Evolutionary conservation across 2,888 invertebrate genomes (phyloP), one percentile per base, ranked within the genome.

Genomic region (Eubasilissa splendida): DNA sequence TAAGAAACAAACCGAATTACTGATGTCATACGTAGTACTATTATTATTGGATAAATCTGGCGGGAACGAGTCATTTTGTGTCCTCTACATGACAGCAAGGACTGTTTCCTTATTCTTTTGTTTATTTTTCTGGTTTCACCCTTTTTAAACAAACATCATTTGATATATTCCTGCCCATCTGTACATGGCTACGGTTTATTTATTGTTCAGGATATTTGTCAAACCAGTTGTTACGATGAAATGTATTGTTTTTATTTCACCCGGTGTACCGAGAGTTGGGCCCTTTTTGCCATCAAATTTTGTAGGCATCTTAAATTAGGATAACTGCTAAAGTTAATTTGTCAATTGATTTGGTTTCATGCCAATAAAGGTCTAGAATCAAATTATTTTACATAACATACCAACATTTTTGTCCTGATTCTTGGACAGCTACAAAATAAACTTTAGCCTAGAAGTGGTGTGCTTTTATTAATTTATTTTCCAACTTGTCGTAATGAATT

Each of bases 51-150:
- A 33, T 42, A 31, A 73, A 73, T 73, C 71, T 56, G 31, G 71
- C 71, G 42, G 56, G 10, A 58, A 73, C 71, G 22, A 73, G 71
- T 73, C 54, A 58, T 73, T 58, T 58, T 42, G 56, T 42, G 58
- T 73, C 42, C 56, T 56, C 22, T 56, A 50, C 71, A 73, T 56
- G 71, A 73, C 71, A 73, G 31, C 52, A 31, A 9, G 7, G 12
- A 14, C 14, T 31, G 22, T 73, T 73, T 73, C 56, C 42, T 42
- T 42, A 42, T 73, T 73, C 56, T 56, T 53, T 73, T 73, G n/a
- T 56, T 56, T 14, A 33, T 58, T 73, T 56, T 73, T 73, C 56
- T 73, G 71, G 56, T 73, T 56, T 73, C 56, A 56, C 70, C 12
- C n/a, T 4, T 9, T 60, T 8, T n/a, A 60, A 60, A 60, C n/a